Percentiles rank a stretch among this genome's conserved stretches.
phyloP scores from a whole-genome alignment of 2,797 vertebrate species.

The Chaenodraco wilsoni region DNA sequence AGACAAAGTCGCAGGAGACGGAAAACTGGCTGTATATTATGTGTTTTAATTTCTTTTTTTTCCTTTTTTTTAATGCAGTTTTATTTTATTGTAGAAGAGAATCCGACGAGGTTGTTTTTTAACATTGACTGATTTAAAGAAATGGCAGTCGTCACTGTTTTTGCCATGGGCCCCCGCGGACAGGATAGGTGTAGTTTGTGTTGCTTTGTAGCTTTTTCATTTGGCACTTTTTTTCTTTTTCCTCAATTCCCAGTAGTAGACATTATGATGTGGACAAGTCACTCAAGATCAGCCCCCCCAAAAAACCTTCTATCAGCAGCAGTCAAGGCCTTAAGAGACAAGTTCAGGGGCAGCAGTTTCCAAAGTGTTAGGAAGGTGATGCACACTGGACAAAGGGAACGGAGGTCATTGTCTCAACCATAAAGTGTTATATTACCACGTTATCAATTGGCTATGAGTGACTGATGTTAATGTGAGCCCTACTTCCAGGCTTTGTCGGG shows the following conservation, averaged over 20 bases:
- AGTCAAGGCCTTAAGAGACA: constrained; percentile 40
- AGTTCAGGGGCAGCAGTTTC: constrained; percentile 25
- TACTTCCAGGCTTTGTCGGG: constrained; percentile 41
- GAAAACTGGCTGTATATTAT: constrained; percentile 75
- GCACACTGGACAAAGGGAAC: constrained; percentile 28
- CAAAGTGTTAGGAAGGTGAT: constrained; percentile 24
- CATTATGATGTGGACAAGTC: constrained; percentile 37
- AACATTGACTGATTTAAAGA: constrained; percentile 33
- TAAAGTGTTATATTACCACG: constrained; percentile 30
- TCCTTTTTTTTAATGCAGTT: constrained; percentile 48
- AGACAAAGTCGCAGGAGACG: constrained; percentile 40
- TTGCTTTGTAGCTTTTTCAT: constrained; percentile 49
- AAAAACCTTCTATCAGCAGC: constrained; percentile 4
- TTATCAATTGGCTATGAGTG: constrained; percentile 34
- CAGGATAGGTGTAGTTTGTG: constrained; percentile 63
- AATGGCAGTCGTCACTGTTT: constrained; percentile 48
- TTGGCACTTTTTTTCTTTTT: constrained; percentile 57
- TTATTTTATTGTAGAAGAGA: constrained; percentile 80
- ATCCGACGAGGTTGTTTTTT: constrained; percentile 76
- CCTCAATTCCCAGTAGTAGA: constrained; percentile 26
- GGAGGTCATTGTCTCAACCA: constrained; percentile 33
- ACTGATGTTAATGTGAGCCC: constrained; percentile 15
- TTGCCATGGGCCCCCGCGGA: constrained; percentile 50
- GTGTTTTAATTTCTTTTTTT: constrained; percentile 78
- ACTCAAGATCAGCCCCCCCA: constrained; percentile 39